Evolutionary conservation across 2,113 vertebrate species (phyloP), one percentile per base, ranked within the genome.

Genomic region (Percina caprodes): DNA sequence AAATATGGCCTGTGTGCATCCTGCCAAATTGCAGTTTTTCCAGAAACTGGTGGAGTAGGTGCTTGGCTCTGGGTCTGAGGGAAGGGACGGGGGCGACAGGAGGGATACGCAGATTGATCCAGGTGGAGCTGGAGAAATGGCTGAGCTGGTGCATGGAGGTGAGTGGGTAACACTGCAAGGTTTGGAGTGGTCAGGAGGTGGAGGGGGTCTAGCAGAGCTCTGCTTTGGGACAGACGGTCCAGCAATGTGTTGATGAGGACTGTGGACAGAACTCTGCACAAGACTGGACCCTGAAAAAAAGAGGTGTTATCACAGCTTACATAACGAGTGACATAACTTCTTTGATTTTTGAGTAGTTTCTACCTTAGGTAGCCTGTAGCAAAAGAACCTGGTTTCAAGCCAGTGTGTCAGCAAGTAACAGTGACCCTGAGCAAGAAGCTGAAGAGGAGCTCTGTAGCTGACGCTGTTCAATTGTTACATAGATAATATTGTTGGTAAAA

Each of bases 1-100:
- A 74, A 96, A 95, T 70, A 96, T 88, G 66, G 62, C 67, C 75
- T 92, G 45, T 0, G 93, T 94, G 42, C 91, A 95, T 5, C 90
- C 86, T 0, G 93, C 88, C 9, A 75, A 35, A 33, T 91, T 94
- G 80, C 94, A 95, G 58, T 63, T 85, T 48, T 52, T 89, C 95
- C 95, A 96, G 86, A 96, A 95, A 18, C 2, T 15, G 45, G 18
- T 3, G 0, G 87, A 67, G 74, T 83, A 9, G 1, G 78, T 19
- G 33, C 1, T n/a, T 21, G 48, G 48, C 51, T n/a, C 39, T 9
- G 58, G 30, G 33, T 33, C 14, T 39, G 59, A 46, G 16, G 45
- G 33, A 23, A 10, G 39, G 45, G 7, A 10, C 18, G 14, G n/a
- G 7, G 61, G 52, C 7, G 68, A 13, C 23, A 14, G 12, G 5